Percentiles rank a stretch among this genome's conserved stretches.
These are phyloP conservation scores for Drosophila novamexicana DNA, from an alignment of 1,140 invertebrate genomes.

Conservation along the genomic window DNA sequence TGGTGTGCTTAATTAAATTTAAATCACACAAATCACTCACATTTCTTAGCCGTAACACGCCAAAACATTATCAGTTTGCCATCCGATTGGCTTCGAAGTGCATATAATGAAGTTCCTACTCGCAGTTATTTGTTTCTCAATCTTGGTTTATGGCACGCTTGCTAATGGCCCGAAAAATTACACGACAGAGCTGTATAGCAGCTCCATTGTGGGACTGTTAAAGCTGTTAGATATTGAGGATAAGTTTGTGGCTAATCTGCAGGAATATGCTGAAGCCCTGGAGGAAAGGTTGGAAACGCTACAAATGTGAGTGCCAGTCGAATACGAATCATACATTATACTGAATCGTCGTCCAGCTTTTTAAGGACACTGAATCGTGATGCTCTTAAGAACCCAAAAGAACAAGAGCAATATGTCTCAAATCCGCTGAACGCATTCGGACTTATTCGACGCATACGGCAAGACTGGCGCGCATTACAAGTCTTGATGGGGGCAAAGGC, in stretches of 20 bases:
- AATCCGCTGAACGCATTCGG: conserved; percentile 65
- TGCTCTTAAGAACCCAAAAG: conserved; percentile 89
- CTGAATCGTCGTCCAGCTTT: conserved; percentile 12
- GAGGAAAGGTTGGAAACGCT: conserved; percentile 41
- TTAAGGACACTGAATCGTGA: conserved; percentile 71
- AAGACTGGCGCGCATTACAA: conserved; percentile 59
- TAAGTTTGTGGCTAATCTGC: conserved; percentile 37
- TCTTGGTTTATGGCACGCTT: not conserved
- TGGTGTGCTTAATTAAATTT: not conserved
- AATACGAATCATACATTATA: too few species aligned
- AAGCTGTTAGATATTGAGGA: conserved; percentile 34
- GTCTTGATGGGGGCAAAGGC: conserved; percentile 14
- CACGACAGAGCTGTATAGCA: conserved; percentile 16
- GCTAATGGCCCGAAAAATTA: not conserved
- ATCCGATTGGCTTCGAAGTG: not conserved
- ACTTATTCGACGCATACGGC: conserved; percentile 50
- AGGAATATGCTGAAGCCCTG: conserved; percentile 17
- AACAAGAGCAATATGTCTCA: conserved; percentile 84
- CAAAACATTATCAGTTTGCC: not conserved
- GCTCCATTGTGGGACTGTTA: conserved; percentile 30
- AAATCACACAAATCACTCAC: not conserved
- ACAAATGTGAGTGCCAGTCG: conserved; percentile 31
- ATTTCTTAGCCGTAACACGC: not conserved
- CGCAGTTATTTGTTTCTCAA: not conserved
- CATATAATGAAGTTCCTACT: conserved; percentile 1